These are phyloP conservation scores for Hipposideros larvatus DNA, from an alignment of 2,797 vertebrate genomes.

Conservation along the genomic window DNA sequence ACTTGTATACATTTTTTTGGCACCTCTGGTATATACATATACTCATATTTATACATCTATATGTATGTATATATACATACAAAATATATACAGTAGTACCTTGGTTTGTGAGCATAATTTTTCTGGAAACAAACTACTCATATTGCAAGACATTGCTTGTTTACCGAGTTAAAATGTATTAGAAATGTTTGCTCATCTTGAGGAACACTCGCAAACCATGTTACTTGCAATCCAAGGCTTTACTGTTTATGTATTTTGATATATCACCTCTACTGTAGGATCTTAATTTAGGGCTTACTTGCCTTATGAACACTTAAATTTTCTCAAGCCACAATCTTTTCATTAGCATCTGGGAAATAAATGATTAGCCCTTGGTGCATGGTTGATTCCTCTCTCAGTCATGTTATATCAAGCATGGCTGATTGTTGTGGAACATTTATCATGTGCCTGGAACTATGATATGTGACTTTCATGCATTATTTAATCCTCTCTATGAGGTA, in stretches of 20 bases:
- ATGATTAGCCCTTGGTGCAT: not conserved
- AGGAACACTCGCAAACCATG: too few relatives aligned
- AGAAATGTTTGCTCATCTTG: too few relatives aligned
- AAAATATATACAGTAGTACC: too few relatives aligned
- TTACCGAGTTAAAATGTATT: too few relatives aligned
- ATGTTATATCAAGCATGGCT: not conserved
- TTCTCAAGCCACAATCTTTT: constrained; percentile 3
- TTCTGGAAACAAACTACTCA: too few relatives aligned
- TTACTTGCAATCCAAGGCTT: too few relatives aligned
- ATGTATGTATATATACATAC: not conserved
- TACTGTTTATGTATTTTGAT: not conserved
- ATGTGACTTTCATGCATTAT: not conserved
- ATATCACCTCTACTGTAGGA: not conserved
- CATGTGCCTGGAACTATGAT: not conserved
- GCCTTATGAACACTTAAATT: not conserved
- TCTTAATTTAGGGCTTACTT: not conserved
- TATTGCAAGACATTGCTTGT: too few relatives aligned
- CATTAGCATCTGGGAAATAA: not conserved
- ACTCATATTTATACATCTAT: too few relatives aligned
- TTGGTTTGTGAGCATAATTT: too few relatives aligned
- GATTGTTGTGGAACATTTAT: not conserved
- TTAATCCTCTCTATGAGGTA: not conserved
- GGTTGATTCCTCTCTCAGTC: not conserved
- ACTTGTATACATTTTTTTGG: too few relatives aligned
- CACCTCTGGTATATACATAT: too few relatives aligned